Evolutionary conservation across 2,888 invertebrate genomes (phyloP).

Genomic region (Melanostoma mellinum): DNA sequence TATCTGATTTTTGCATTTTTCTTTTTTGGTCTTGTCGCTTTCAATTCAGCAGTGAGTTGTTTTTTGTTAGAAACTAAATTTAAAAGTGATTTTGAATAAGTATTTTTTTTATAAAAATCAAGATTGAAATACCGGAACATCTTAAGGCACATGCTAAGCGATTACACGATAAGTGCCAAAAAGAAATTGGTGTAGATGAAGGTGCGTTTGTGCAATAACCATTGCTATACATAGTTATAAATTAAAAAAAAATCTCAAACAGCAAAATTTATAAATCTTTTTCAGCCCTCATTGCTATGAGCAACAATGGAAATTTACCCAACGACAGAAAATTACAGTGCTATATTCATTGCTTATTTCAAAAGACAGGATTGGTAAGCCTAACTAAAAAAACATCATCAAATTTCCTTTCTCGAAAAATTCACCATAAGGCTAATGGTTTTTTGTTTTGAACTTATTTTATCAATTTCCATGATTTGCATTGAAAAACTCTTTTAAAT

Average conservation of each 20-base stretch:
- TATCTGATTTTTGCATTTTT: slow-evolving; percentile 24
- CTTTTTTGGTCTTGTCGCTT: slow-evolving; percentile 10
- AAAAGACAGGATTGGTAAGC: slow-evolving; percentile 79
- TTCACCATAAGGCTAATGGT: background rate
- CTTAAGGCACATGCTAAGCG: slow-evolving; percentile 76
- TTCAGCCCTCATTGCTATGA: slow-evolving; percentile 74
- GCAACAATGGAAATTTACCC: slow-evolving; percentile 75
- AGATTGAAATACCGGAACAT: slow-evolving; percentile 78
- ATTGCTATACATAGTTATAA: slow-evolving; percentile 30
- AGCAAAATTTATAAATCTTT: background rate
- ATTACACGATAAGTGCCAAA: slow-evolving; percentile 77
- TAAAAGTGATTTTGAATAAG: background rate
- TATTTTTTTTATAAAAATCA: background rate
- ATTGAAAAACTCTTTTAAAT: too few species aligned
- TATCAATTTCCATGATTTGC: background rate
- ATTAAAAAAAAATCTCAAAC: background rate
- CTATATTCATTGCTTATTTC: slow-evolving; percentile 79
- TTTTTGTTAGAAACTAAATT: background rate
- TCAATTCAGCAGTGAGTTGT: slow-evolving; percentile 29
- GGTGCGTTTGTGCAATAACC: slow-evolving; percentile 74
- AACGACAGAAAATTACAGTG: slow-evolving; percentile 77
- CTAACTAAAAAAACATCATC: too few species aligned
- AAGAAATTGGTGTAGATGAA: slow-evolving; percentile 75
- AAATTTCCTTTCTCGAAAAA: too few species aligned
- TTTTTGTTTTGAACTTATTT: background rate